Base-by-base conservation (phyloP, 2,797 vertebrate genomes). In the Lerista edwardsae region DNA sequence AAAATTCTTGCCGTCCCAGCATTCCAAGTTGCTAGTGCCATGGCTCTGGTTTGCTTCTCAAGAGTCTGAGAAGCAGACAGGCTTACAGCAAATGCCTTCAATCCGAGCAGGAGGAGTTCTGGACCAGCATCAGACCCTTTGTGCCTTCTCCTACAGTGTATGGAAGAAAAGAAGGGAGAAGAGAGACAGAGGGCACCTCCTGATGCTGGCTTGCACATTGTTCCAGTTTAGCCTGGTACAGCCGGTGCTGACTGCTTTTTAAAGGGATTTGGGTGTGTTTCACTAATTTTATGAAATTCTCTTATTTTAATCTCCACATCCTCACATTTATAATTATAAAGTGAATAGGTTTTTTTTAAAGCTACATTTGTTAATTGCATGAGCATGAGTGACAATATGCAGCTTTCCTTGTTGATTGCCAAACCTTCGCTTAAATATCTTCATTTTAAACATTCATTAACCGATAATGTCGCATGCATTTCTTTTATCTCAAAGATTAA, bases 401-500 rank as follows among this genome's bases (percentile, higher is more conserved):
- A 61, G 44, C n/a, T 1, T 73, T 87, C 51, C 12, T 3, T 75
- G 19, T 27, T 57, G 65, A 84, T 90, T 90, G 81, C 69, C 79
- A 90, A 86, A 21, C 36, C 72, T 85, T 67, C 85, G 65, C 69
- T 86, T 7, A 34, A 87, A 88, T 80, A 9, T 34, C 44, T 86
- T 76, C 29, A 36, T 41, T 27, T 21, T 61, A 82, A 67, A 44
- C 6, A 0, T 67, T 55, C 5, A 75, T 83, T 67, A 4, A 25
- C 12, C 0, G 3, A 36, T 82, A 55, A 0, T 29, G 39, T 1
- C 68, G 31, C 59, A 80, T 79, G 36, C 57, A 65, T 90, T 90
- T 6, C 29, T 87, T 84, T 12, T 74, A 68, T 75, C 86, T 86
- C 64, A 80, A 92, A 93, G 82, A 83, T 77, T 86, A 87, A 75